These are phyloP conservation scores for Pampus argenteus DNA, from an alignment of 2,797 vertebrate species.

Conservation along the genomic window DNA sequence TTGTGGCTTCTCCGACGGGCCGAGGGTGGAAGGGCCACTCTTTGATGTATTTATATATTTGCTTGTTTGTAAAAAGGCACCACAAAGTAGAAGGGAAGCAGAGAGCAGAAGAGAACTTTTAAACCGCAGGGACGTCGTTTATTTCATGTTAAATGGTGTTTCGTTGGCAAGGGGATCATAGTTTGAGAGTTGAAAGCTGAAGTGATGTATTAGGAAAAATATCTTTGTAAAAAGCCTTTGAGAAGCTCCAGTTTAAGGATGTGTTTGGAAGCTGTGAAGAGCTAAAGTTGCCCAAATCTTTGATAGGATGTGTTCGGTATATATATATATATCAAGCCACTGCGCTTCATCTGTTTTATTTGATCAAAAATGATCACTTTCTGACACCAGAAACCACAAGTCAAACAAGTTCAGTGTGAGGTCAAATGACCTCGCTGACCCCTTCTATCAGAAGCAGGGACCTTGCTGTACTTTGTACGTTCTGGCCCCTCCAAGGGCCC, in stretches of 20 bases:
- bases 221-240: slow-evolving; percentile 1
- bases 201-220: slow-evolving; percentile 29
- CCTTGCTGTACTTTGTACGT: slow-evolving; percentile 48
- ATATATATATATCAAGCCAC: background rate
- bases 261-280: background rate
- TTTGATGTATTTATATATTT: slow-evolving; percentile 81
- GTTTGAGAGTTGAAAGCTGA: slow-evolving; percentile 3
- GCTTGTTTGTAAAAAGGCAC: slow-evolving; percentile 75
- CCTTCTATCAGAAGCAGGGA: slow-evolving; percentile 34
- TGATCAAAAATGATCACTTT: background rate
- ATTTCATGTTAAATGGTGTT: slow-evolving; percentile 57
- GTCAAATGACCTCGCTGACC: slow-evolving; percentile 54
- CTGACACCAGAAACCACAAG: slow-evolving; percentile 14
- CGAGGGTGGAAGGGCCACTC: slow-evolving; percentile 59
- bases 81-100: slow-evolving; percentile 65
- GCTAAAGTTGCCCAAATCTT: background rate
- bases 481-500: slow-evolving; percentile 56
- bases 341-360: background rate
- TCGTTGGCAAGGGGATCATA: slow-evolving; percentile 27
- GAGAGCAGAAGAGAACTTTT: slow-evolving; percentile 49
- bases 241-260: background rate
- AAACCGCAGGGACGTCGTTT: slow-evolving; percentile 63
- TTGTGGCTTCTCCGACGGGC: slow-evolving; percentile 74
- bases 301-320: background rate
- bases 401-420: slow-evolving; percentile 45